phyloP scores from a whole-genome alignment of 1,140 invertebrate species.

The Potamilus streckersoni region DNA sequence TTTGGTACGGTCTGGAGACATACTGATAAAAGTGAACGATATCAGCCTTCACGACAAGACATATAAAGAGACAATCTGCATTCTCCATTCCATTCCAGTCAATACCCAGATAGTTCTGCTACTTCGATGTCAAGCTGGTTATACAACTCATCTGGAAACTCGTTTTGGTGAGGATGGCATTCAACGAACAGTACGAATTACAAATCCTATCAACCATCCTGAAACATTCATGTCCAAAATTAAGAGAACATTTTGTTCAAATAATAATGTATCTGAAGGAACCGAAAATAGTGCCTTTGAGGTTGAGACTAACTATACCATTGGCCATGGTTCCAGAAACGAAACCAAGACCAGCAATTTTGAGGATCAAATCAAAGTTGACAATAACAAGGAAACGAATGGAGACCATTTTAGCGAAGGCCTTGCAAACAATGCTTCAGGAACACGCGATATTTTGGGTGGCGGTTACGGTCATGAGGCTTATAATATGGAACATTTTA shows the following conservation, averaged over 20 bases:
- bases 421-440: background rate
- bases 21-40: constrained; percentile 60
- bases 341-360: background rate
- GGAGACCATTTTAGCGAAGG: background rate
- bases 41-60: constrained; percentile 52
- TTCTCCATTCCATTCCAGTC: constrained; percentile 50
- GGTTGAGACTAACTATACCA: background rate
- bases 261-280: constrained; percentile 20
- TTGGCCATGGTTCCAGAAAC: background rate
- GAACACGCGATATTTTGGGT: constrained; percentile 15
- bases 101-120: constrained; percentile 50
- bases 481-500: background rate
- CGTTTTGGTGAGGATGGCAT: constrained; percentile 55
- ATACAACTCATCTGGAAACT: constrained; percentile 58
- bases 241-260: constrained; percentile 36
- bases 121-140: constrained; percentile 55
- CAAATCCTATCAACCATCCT: constrained; percentile 41
- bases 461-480: constrained; percentile 15
- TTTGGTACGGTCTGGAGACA: constrained; percentile 57
- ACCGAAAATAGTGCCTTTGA: constrained; percentile 14
- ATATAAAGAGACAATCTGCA: constrained; percentile 54
- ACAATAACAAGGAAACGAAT: constrained; percentile 4
- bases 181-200: constrained; percentile 54
- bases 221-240: constrained; percentile 52
- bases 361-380: background rate